phyloP scores from a whole-genome alignment of 2,888 invertebrate genomes.

The Lycia hirtaria region DNA sequence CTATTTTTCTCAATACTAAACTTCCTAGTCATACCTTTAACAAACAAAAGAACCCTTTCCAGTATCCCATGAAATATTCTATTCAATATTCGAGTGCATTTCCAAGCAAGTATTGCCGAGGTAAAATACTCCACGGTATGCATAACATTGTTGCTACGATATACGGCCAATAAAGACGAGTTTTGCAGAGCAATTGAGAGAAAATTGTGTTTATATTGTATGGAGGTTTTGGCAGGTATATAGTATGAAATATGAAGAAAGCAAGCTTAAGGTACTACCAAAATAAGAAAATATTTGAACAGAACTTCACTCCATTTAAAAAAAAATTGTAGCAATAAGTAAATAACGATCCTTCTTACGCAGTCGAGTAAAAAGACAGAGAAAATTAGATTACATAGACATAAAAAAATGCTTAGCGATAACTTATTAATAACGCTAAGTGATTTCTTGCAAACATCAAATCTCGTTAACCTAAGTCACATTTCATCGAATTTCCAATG shows the following conservation, averaged over 20 bases:
- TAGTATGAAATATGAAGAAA: too few relatives aligned
- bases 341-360: too few relatives aligned
- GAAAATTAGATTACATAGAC: too few relatives aligned
- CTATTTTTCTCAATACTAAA: background rate
- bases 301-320: too few relatives aligned
- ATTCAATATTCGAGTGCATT: conserved; percentile 20
- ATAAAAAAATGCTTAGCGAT: too few relatives aligned
- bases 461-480: background rate
- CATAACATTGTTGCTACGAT: conserved; percentile 18
- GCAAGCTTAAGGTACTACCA: too few relatives aligned
- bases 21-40: conserved; percentile 3
- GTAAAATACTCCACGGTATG: conserved; percentile 15
- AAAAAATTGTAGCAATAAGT: too few relatives aligned
- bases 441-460: background rate
- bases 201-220: conserved; percentile 7
- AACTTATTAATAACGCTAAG: too few relatives aligned
- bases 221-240: background rate
- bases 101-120: conserved; percentile 11
- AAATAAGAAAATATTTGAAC: too few relatives aligned
- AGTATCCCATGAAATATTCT: conserved; percentile 14
- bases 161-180: conserved; percentile 15
- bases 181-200: conserved; percentile 10
- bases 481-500: conserved; percentile 10
- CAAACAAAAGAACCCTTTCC: background rate
- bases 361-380: too few relatives aligned